Evolutionary conservation across 1,140 invertebrate genomes (phyloP).

Genomic region (Aricia agestis): DNA sequence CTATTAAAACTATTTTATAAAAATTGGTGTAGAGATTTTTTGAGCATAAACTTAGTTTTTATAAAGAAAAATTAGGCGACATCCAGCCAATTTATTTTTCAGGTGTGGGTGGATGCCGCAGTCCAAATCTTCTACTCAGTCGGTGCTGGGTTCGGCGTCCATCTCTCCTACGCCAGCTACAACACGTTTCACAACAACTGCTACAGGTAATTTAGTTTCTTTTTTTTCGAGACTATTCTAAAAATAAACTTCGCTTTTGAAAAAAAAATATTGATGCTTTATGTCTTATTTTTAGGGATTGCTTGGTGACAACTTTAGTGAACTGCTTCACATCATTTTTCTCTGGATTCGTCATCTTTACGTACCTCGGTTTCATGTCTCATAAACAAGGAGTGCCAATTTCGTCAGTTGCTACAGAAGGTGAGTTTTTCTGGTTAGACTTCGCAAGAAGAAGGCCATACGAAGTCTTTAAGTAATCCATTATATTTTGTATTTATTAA

Average conservation of each 20-base stretch:
- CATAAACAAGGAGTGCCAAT: slow-evolving; percentile 88
- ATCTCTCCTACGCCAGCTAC: slow-evolving; percentile 94
- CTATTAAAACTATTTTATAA: too few species aligned
- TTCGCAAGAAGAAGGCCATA: too few species aligned
- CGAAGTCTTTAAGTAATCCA: too few species aligned
- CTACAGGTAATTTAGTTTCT: slow-evolving; percentile 63
- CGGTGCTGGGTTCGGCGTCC: slow-evolving; percentile 94
- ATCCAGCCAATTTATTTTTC: slow-evolving; percentile 19
- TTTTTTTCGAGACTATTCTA: too few species aligned
- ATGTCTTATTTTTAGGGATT: slow-evolving; percentile 82
- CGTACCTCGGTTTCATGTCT: slow-evolving; percentile 94
- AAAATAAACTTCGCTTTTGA: too few species aligned
- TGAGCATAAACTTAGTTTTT: too few species aligned
- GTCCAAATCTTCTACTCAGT: slow-evolving; percentile 97
- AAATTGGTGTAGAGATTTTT: too few species aligned
- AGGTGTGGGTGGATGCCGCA: slow-evolving; percentile 97
- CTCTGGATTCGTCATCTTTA: slow-evolving; percentile 97
- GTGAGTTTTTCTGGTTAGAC: slow-evolving; percentile 56
- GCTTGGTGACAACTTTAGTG: slow-evolving; percentile 93
- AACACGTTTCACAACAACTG: slow-evolving; percentile 96
- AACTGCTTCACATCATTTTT: slow-evolving; percentile 96
- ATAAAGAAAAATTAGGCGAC: too few species aligned
- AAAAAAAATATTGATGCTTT: neutral
- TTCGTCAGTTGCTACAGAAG: slow-evolving; percentile 88
- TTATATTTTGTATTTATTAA: too few species aligned